Evolutionary conservation across 2,888 invertebrate species (phyloP), one percentile per base, ranked within the genome.

Genomic region (Coronaproctus castanopsis): DNA sequence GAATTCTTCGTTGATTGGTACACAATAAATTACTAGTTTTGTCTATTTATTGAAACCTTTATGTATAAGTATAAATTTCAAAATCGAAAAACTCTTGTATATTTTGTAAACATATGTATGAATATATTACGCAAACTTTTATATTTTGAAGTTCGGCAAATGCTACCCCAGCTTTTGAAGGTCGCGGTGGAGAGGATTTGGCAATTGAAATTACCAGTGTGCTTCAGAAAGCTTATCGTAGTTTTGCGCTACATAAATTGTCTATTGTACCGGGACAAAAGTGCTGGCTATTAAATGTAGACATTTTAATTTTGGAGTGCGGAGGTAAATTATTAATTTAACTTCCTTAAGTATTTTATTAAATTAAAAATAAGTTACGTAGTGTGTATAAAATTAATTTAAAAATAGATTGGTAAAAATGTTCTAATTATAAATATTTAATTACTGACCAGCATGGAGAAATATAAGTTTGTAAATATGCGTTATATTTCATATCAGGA

Each of bases 101-200:
- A n/a, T n/a, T n/a, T n/a, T n/a, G n/a, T n/a, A n/a, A n/a, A n/a
- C n/a, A n/a, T n/a, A n/a, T n/a, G n/a, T n/a, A n/a, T n/a, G n/a
- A n/a, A n/a, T n/a, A n/a, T n/a, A n/a, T n/a, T n/a, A n/a, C n/a
- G n/a, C n/a, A n/a, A n/a, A n/a, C n/a, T n/a, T n/a, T n/a, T n/a
- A n/a, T n/a, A n/a, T n/a, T n/a, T n/a, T n/a, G n/a, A n/a, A 92
- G 93, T 72, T 96, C 96, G 21, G 96, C 96, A 8, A 96, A 93
- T 79, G 97, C 96, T 1, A 87, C 92, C 1, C 93, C 95, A 2
- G 87, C 86, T 68, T 97, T 96, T 75, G 96, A 97, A 75, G 97
- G 96, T 2, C 77, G 92, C 69, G 95, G 95, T 24, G 97, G 97
- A 1, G 93, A 95, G 68, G 84, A 87, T 62, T 74, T 96, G 60